Conservation (phyloP, 2,113 vertebrate species). For the Copsychus sechellarum region DNA sequence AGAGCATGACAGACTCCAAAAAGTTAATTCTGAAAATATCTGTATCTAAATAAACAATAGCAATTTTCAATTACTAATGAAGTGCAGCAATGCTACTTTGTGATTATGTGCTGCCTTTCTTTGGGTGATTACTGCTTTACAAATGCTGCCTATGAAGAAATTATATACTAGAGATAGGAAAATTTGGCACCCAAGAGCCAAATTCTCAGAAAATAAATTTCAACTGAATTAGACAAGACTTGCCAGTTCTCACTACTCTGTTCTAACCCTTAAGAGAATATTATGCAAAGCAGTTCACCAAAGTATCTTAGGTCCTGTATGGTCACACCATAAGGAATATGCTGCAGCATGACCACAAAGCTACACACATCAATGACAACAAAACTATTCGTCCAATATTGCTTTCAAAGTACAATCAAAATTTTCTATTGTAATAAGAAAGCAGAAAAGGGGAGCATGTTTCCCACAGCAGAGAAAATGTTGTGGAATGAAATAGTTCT, state of each 20-base stretch:
- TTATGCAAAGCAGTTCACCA: background rate
- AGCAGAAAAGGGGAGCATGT: background rate
- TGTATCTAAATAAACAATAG: background rate
- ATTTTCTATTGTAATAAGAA: background rate
- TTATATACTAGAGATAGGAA: background rate
- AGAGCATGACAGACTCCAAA: background rate
- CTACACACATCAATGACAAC: background rate
- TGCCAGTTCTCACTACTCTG: background rate
- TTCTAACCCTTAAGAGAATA: background rate
- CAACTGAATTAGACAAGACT: background rate
- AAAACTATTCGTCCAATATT: background rate
- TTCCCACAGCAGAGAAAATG: background rate
- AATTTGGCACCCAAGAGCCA: background rate
- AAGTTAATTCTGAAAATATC: background rate
- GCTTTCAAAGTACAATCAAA: background rate
- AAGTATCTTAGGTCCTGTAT: background rate
- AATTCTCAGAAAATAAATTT: background rate
- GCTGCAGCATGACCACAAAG: background rate
- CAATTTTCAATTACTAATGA: background rate
- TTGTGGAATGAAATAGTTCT: background rate
- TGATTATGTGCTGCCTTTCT: rapidly evolving
- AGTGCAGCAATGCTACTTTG: background rate
- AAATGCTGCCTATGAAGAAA: background rate
- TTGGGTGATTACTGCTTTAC: background rate
- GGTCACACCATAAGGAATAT: background rate